Conservation (phyloP, 2,888 invertebrate species). For the Brenthis ino region DNA sequence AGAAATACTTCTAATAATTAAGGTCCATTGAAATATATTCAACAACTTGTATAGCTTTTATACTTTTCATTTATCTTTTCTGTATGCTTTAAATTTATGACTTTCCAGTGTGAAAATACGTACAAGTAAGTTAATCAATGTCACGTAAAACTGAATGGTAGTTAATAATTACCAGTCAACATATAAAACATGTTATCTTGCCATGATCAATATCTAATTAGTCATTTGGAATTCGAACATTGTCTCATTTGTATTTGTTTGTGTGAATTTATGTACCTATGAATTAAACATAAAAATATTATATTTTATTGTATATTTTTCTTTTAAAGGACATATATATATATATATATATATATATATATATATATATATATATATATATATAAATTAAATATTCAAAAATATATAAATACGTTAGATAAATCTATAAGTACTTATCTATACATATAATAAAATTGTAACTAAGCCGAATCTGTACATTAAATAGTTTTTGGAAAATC, state of each 20-base stretch:
- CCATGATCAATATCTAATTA: slow-evolving; percentile 4
- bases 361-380: no score
- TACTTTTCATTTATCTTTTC: background rate
- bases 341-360: no score
- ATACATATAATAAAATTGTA: no score
- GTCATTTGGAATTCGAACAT: slow-evolving; percentile 8
- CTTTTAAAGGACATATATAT: no score
- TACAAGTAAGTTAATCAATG: background rate
- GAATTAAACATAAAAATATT: no score
- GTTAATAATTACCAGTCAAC: slow-evolving; percentile 10
- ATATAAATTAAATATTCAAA: no score
- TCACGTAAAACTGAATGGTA: slow-evolving; percentile 12
- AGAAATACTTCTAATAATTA: background rate
- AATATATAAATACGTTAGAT: no score
- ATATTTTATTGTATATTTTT: no score
- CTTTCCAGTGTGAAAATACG: background rate
- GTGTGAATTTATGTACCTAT: background rate
- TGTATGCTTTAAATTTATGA: background rate
- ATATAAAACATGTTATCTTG: slow-evolving; percentile 7
- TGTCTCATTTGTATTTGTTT: background rate
- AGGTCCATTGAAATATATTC: background rate
- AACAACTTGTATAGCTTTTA: no score
- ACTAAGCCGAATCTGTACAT: no score
- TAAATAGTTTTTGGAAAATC: no score
- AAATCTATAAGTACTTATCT: no score